Evolutionary conservation across 2,797 vertebrate species (phyloP).

Genomic region (Sarcophilus harrisii): DNA sequence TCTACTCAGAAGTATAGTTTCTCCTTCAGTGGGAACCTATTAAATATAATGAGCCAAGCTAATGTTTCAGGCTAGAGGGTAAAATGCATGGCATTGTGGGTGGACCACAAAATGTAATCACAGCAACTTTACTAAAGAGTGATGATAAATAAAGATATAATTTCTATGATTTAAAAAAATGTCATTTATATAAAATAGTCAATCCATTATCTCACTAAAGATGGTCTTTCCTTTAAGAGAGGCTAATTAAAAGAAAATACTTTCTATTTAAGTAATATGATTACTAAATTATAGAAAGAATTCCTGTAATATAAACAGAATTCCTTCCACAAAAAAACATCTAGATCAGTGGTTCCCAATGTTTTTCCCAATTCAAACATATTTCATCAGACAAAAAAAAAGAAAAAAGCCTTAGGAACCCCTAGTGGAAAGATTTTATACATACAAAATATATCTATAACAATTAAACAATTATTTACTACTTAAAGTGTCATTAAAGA

Average conservation of each 20-base stretch:
- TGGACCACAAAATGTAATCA: neutral
- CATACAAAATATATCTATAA: neutral
- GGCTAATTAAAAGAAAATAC: neutral
- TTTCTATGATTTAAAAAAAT: neutral
- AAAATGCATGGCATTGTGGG: neutral
- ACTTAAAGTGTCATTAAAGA: neutral
- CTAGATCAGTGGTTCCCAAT: neutral
- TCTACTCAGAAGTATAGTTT: slow-evolving; percentile 3
- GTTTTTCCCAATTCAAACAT: neutral
- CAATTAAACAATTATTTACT: neutral
- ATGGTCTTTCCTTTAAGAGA: neutral
- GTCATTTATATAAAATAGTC: neutral
- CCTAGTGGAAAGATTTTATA: neutral
- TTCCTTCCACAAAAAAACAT: neutral
- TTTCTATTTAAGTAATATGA: neutral
- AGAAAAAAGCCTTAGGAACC: neutral
- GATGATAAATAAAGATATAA: neutral
- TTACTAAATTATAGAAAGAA: neutral
- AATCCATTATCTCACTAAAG: neutral
- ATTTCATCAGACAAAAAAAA: neutral
- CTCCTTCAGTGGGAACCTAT: neutral
- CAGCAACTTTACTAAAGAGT: neutral
- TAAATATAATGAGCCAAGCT: neutral
- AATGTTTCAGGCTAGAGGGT: neutral
- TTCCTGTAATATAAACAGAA: neutral